A percentile compares a stretch with the other conserved stretches of the same genome.
Conservation (phyloP, 2,113 vertebrate genomes). For the Percina caprodes region DNA sequence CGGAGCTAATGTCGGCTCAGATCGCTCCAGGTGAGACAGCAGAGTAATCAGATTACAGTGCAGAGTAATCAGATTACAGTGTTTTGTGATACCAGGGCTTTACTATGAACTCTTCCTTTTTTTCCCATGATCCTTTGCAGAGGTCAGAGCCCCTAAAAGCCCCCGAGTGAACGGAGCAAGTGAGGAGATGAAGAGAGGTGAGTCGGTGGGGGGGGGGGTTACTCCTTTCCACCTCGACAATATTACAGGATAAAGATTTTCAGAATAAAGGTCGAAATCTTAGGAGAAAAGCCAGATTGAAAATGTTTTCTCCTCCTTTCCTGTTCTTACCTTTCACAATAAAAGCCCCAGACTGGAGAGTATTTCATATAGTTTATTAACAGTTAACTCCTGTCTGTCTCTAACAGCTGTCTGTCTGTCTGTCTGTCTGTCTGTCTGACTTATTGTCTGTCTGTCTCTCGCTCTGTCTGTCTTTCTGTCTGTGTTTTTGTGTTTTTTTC, state of each 20-base stretch:
- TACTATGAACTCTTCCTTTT: conserved; percentile 31
- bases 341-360: too few relatives aligned
- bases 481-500: not conserved
- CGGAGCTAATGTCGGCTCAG: conserved; percentile 57
- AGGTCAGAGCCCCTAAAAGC: conserved; percentile 63
- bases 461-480: not conserved
- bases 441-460: not conserved
- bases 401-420: not conserved
- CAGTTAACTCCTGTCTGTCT: conserved; percentile 28
- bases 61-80: not conserved
- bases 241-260: too few relatives aligned
- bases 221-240: too few relatives aligned
- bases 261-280: too few relatives aligned
- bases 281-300: too few relatives aligned
- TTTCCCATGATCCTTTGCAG: conserved; percentile 50
- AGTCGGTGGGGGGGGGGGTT: conserved; percentile 25
- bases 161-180: conserved; percentile 29
- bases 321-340: too few relatives aligned
- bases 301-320: too few relatives aligned
- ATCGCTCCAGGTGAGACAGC: conserved; percentile 55
- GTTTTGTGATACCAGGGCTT: not conserved
- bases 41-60: not conserved
- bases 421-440: not conserved
- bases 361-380: not conserved
- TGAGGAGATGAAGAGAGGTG: conserved; percentile 77